Evolutionary conservation across 2,888 invertebrate genomes (phyloP), one percentile per base, ranked within the genome.

Genomic region (Hypomecis atomaria): DNA sequence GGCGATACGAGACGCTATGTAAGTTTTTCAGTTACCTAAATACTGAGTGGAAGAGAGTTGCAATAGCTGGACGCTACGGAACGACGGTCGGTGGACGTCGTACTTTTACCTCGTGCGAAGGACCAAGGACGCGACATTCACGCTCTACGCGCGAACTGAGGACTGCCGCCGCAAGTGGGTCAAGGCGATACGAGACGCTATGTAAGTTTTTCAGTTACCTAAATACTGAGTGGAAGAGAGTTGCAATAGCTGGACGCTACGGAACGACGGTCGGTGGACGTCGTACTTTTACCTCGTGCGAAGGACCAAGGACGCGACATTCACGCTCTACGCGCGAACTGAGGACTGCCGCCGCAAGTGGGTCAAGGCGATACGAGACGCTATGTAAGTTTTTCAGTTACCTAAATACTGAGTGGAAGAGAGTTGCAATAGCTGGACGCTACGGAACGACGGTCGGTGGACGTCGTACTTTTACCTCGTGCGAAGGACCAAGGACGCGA

Each of bases 1-100:
- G 83, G 97, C 98, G 10, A 95, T 99, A 54, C 94, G 95, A 68
- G 97, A 98, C 78, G 99, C 99, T 40, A 95, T 98, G 98, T 98
- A 87, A 95, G 95, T 93, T 23, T 23, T 3, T 23, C 23, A 3
- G 3, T 23, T 99, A 68, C 95, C 95, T 45, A 97, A 98, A 83
- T 99, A 97, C 92, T 95, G 96, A 66, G 95, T 99, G 40, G 98
- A 99, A 80, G 96, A 97, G 85, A 94, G 94, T 48, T 94, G 94
- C 73, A 94, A 94, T 43, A 88, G 96, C n/a, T 93, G 96, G 9
- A 94, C 95, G 6, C 86, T 96, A 37, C 95, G 95, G 6, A 93
- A 94, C 56, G 97, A 97, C 84, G 94, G 95, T 5, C 94, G 97
- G 73, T 98, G 98, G 96, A 95, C 96, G 62, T 95, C 96, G 83